Evolutionary conservation across 1,140 invertebrate genomes (phyloP).

Genomic region (Scaptomyza pallida): DNA sequence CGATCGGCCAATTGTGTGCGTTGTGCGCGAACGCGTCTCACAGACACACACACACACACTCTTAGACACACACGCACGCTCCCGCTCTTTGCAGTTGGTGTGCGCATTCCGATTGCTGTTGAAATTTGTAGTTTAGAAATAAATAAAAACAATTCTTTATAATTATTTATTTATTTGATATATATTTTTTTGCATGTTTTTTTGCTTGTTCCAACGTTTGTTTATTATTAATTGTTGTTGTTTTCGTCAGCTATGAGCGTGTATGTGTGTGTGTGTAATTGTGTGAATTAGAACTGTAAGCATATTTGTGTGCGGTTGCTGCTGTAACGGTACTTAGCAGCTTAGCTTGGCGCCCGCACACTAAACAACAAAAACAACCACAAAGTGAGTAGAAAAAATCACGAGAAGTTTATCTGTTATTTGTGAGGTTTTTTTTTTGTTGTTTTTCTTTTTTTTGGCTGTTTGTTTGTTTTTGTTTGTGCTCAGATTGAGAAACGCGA

Average conservation of each 20-base stretch:
- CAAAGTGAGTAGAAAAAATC: conserved; percentile 1
- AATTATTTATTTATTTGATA: background rate
- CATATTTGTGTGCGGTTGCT: background rate
- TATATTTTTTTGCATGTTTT: background rate
- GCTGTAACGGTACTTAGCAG: conserved; percentile 11
- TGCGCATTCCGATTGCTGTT: conserved; percentile 21
- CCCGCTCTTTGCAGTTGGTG: background rate
- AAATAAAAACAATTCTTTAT: conserved; percentile 20
- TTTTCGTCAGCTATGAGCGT: conserved; percentile 18
- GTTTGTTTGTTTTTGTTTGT: conserved; percentile 14
- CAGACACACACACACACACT: background rate
- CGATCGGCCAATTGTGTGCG: conserved; percentile 33
- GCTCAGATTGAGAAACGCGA: conserved; percentile 22
- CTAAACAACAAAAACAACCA: background rate
- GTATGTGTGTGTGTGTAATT: conserved; percentile 37
- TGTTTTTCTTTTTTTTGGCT: conserved; percentile 14
- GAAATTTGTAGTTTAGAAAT: conserved; percentile 1
- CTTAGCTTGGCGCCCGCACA: conserved; percentile 16
- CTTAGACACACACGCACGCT: background rate
- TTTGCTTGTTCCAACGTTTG: conserved; percentile 10
- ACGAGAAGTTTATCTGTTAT: conserved; percentile 24
- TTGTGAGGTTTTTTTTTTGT: background rate
- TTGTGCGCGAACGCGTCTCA: conserved; percentile 19
- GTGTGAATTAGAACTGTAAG: conserved; percentile 5
- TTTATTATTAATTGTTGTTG: conserved; percentile 18